Evolutionary conservation across 2,797 vertebrate species (phyloP).

Genomic region (Sebastes baramenuke): DNA sequence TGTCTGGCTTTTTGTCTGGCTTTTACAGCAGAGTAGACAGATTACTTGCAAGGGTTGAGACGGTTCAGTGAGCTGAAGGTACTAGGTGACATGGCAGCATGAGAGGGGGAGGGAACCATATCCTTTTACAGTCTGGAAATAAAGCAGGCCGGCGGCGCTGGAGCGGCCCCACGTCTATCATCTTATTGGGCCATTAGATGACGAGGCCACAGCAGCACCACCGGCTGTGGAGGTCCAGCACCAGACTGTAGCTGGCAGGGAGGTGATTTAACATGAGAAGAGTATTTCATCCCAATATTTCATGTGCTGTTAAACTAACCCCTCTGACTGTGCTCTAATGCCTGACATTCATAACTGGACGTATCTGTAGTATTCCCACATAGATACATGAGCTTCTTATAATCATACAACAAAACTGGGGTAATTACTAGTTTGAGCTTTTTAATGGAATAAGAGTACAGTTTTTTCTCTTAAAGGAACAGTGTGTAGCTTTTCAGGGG

Average conservation of each 20-base stretch:
- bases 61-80: slow-evolving; percentile 65
- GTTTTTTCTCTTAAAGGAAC: not conserved
- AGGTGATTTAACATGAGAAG: slow-evolving; percentile 5
- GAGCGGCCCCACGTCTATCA: slow-evolving; percentile 30
- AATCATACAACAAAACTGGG: not conserved
- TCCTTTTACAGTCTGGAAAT: slow-evolving; percentile 81
- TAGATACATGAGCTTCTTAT: not conserved
- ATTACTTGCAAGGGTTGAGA: slow-evolving; percentile 55
- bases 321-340: not conserved
- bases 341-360: not conserved
- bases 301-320: slow-evolving; percentile 9
- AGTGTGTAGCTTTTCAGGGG: not conserved
- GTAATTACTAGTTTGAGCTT: not conserved
- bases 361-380: not conserved
- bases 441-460: not conserved
- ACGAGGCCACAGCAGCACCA: slow-evolving; percentile 7
- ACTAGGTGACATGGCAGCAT: slow-evolving; percentile 55
- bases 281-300: slow-evolving; percentile 11
- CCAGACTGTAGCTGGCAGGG: not conserved
- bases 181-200: slow-evolving; percentile 38
- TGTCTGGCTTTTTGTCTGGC: slow-evolving; percentile 68
- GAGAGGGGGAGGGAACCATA: slow-evolving; percentile 35
- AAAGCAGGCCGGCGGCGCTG: slow-evolving; percentile 43
- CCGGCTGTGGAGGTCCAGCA: slow-evolving; percentile 14
- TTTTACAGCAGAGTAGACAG: slow-evolving; percentile 64